Evolutionary conservation across 23 tunicate species (phyloP).

Genomic region (Oikopleura vanhoeffeni): DNA sequence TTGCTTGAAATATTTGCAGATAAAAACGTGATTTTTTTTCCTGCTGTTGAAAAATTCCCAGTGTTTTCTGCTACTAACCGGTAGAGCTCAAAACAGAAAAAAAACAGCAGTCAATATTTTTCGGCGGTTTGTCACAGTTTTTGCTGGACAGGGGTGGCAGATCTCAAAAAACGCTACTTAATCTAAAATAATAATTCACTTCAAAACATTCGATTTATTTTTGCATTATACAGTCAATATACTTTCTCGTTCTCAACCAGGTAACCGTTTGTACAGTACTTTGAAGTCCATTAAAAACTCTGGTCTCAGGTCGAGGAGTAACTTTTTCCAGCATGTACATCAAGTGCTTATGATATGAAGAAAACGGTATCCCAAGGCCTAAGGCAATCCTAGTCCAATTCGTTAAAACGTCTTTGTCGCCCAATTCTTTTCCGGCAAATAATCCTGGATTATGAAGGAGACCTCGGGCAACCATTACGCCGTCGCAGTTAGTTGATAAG

Average conservation of each 20-base stretch:
- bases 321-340: slow-evolving; percentile 72
- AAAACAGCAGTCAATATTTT: too few species aligned
- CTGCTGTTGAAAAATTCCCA: too few species aligned
- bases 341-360: slow-evolving; percentile 68
- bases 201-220: background rate
- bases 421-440: slow-evolving; percentile 19
- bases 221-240: background rate
- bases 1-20: too few species aligned
- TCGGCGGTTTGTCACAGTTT: too few species aligned
- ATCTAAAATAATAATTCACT: too few species aligned
- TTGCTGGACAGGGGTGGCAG: too few species aligned
- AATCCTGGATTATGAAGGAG: slow-evolving; percentile 54
- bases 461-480: slow-evolving; percentile 85
- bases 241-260: background rate
- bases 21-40: too few species aligned
- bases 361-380: slow-evolving; percentile 25
- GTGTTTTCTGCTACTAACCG: too few species aligned
- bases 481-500: slow-evolving; percentile 24
- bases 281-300: slow-evolving; percentile 45
- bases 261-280: slow-evolving; percentile 16
- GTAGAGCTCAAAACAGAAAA: too few species aligned
- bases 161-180: too few species aligned
- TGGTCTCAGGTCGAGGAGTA: slow-evolving; percentile 31
- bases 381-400: slow-evolving; percentile 18
- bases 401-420: background rate